Conservation (phyloP, 2,888 invertebrate species). For the Mellilla xanthometata region DNA sequence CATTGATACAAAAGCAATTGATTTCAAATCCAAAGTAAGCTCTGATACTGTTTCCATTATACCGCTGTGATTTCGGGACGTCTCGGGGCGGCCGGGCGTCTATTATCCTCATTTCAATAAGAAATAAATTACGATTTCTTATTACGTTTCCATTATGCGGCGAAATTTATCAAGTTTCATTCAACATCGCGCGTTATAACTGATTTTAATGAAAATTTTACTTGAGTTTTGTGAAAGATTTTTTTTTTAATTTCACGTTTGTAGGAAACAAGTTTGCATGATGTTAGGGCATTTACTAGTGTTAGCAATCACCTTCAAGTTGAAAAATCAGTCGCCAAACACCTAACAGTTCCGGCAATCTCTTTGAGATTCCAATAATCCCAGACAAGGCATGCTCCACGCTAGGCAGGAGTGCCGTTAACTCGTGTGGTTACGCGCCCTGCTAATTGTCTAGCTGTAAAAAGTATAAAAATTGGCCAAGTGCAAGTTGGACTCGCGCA, state of each 20-base stretch:
- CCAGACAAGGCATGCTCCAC: no score
- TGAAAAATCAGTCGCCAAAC: no score
- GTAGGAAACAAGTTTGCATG: no score
- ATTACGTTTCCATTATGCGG: conserved; percentile 77
- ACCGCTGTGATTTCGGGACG: conserved; percentile 33
- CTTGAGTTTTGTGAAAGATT: conserved; percentile 33
- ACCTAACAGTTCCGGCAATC: no score
- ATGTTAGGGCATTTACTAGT: no score
- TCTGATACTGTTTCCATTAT: conserved; percentile 8
- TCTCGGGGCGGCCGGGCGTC: conserved; percentile 62
- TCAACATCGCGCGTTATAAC: conserved; percentile 60
- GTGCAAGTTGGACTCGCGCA: no score
- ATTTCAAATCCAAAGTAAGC: conserved; percentile 1
- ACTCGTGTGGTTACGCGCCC: no score
- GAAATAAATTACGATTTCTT: conserved; percentile 82
- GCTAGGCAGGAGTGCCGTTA: no score
- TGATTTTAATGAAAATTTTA: conserved; percentile 65
- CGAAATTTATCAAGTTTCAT: conserved; percentile 74
- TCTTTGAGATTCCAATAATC: no score
- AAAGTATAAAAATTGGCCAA: no score
- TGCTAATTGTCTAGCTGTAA: no score
- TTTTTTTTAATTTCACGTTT: conserved; percentile 23
- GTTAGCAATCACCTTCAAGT: no score
- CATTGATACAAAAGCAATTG: not conserved
- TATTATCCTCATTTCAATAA: conserved; percentile 81